Evolutionary conservation across 1,140 invertebrate species (phyloP).

Genomic region (Euwallacea fornicatus): DNA sequence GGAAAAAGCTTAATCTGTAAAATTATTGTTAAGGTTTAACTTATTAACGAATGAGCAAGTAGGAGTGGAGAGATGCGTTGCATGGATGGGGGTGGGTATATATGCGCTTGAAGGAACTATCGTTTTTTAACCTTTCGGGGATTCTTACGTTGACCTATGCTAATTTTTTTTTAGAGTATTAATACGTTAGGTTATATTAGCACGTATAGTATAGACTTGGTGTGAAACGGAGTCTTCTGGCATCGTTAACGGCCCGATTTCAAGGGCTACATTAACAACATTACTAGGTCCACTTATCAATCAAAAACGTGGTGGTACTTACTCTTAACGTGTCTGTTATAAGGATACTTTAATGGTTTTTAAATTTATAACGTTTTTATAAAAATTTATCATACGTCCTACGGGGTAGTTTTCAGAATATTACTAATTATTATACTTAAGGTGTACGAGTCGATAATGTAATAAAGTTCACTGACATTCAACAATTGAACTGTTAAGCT

Average conservation of each 20-base stretch:
- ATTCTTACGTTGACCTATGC: slow-evolving; percentile 18
- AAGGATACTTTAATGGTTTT: slow-evolving; percentile 17
- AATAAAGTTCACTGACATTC: neutral
- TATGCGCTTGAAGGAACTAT: slow-evolving; percentile 23
- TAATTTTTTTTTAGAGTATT: slow-evolving; percentile 24
- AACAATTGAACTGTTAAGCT: no score
- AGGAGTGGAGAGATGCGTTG: slow-evolving; percentile 38
- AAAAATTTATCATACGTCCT: neutral
- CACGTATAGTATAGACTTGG: no score
- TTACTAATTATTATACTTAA: slow-evolving; percentile 22
- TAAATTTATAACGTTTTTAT: slow-evolving; percentile 15
- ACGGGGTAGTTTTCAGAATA: slow-evolving; percentile 16
- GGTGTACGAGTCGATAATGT: slow-evolving; percentile 6
- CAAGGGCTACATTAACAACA: neutral
- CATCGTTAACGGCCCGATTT: neutral
- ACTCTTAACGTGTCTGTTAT: neutral
- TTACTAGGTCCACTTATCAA: neutral
- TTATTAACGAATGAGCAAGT: slow-evolving; percentile 40
- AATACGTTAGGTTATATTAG: slow-evolving; percentile 22
- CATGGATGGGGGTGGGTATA: slow-evolving; percentile 11
- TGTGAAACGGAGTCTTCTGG: no score
- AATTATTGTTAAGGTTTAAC: slow-evolving; percentile 30
- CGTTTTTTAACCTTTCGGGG: slow-evolving; percentile 5
- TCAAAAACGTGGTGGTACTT: neutral
- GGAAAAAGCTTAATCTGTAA: slow-evolving; percentile 11